These are phyloP conservation scores for Tenrec ecaudatus DNA, from an alignment of 2,113 vertebrate species.

Conservation along the genomic window DNA sequence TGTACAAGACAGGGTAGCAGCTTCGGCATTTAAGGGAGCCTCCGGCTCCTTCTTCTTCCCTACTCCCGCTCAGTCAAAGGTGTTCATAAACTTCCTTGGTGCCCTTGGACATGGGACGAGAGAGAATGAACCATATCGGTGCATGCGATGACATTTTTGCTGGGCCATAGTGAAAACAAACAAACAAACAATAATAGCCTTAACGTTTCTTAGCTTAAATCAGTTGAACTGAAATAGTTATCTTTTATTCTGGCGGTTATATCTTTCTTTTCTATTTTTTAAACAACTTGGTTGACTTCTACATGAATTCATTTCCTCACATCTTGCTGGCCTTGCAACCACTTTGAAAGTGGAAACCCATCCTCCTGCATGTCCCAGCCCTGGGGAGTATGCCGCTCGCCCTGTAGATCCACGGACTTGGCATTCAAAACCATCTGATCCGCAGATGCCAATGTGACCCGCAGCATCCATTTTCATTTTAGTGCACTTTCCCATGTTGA, in stretches of 20 bases:
- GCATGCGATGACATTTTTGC: not conserved
- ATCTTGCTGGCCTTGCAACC: not conserved
- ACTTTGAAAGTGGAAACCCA: not conserved
- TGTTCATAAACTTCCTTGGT: not conserved
- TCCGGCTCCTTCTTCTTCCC: not conserved
- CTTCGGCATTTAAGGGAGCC: not conserved
- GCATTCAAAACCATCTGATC: not conserved
- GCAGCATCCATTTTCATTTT: conserved; percentile 31
- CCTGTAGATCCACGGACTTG: not conserved
- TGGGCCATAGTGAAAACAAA: not conserved
- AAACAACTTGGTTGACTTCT: not conserved
- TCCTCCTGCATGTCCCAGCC: conserved; percentile 10
- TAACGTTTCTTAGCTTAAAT: conserved; percentile 21
- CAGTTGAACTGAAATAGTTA: not conserved
- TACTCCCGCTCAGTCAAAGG: too few relatives aligned
- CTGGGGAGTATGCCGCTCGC: not conserved
- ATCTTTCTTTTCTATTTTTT: not conserved
- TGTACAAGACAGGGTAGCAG: not conserved
- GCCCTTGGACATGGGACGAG: not conserved
- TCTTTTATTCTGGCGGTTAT: not conserved
- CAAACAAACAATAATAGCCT: not conserved
- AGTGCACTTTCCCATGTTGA: not conserved
- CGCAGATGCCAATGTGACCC: not conserved
- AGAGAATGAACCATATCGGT: not conserved
- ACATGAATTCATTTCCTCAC: conserved; percentile 5